Percentiles rank a stretch among this genome's conserved stretches.
These are phyloP conservation scores for Drosophila emarginata DNA, from an alignment of 2,888 invertebrate species.

Conservation along the genomic window DNA sequence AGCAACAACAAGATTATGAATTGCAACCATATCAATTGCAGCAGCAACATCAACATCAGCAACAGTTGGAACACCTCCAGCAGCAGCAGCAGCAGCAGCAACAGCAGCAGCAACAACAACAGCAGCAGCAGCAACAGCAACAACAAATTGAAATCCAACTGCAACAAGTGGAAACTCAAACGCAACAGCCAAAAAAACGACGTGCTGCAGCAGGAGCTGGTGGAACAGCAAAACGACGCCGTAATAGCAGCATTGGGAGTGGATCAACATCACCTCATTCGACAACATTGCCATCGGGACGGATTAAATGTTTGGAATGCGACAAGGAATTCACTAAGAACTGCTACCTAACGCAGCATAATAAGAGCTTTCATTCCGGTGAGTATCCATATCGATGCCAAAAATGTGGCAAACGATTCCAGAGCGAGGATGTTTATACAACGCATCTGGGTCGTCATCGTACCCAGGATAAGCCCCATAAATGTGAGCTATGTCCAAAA, in stretches of 20 bases:
- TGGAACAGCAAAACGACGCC: slow-evolving; percentile 57
- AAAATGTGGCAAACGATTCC: slow-evolving; percentile 93
- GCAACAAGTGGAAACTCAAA: slow-evolving; percentile 37
- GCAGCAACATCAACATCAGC: slow-evolving; percentile 23
- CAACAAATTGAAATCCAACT: slow-evolving; percentile 23
- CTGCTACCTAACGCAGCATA: slow-evolving; percentile 95
- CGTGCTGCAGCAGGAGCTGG: slow-evolving; percentile 33
- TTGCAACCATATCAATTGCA: slow-evolving; percentile 40
- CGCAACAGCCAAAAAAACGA: slow-evolving; percentile 43
- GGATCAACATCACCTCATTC: slow-evolving; percentile 67
- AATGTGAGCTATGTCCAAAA: slow-evolving; percentile 92
- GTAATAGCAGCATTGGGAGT: slow-evolving; percentile 58
- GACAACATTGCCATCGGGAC: slow-evolving; percentile 73
- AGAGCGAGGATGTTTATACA: slow-evolving; percentile 87
- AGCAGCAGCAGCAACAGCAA: slow-evolving; percentile 32
- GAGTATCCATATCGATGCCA: slow-evolving; percentile 93
- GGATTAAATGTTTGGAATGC: slow-evolving; percentile 89
- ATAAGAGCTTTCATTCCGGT: slow-evolving; percentile 93
- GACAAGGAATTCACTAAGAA: slow-evolving; percentile 92
- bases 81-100: slow-evolving; percentile 39
- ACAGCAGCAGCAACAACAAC: slow-evolving; percentile 32
- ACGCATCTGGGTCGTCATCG: slow-evolving; percentile 89
- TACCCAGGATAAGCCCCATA: slow-evolving; percentile 92
- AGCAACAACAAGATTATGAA: slow-evolving; percentile 44
- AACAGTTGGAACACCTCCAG: slow-evolving; percentile 27